These are phyloP conservation scores for Eupithecia vulgata DNA, from an alignment of 2,888 invertebrate genomes.

Conservation along the genomic window DNA sequence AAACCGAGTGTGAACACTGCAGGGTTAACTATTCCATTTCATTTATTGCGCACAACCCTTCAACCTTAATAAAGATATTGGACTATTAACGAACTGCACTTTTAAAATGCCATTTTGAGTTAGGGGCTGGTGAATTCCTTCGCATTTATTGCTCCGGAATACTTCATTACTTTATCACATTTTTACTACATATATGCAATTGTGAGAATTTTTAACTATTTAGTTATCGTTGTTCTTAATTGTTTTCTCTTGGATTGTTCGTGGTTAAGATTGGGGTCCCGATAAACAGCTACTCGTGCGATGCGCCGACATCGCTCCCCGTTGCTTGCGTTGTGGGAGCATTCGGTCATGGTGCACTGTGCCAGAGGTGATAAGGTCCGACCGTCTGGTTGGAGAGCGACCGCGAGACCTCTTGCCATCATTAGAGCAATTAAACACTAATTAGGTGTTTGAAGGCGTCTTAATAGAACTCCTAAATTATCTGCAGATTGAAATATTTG, in stretches of 20 bases:
- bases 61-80: slow-evolving; percentile 80
- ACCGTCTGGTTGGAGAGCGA: too few relatives aligned
- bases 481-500: background rate
- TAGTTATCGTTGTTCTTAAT: background rate
- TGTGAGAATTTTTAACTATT: background rate
- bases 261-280: background rate
- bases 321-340: background rate
- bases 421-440: background rate
- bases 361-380: background rate
- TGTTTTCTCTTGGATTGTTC: background rate
- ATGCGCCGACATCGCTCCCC: background rate
- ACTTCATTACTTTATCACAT: background rate
- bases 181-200: background rate
- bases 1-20: slow-evolving; percentile 83
- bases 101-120: slow-evolving; percentile 56
- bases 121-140: slow-evolving; percentile 13
- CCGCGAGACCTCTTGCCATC: background rate
- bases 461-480: background rate
- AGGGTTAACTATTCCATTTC: slow-evolving; percentile 84
- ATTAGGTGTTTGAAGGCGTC: too few relatives aligned
- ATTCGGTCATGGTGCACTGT: background rate
- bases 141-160: background rate
- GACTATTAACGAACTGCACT: slow-evolving; percentile 72
- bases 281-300: too few relatives aligned
- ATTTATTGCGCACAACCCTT: slow-evolving; percentile 82